These are phyloP conservation scores for Isichthys henryi DNA, from an alignment of 2,113 vertebrate genomes.

Conservation along the genomic window DNA sequence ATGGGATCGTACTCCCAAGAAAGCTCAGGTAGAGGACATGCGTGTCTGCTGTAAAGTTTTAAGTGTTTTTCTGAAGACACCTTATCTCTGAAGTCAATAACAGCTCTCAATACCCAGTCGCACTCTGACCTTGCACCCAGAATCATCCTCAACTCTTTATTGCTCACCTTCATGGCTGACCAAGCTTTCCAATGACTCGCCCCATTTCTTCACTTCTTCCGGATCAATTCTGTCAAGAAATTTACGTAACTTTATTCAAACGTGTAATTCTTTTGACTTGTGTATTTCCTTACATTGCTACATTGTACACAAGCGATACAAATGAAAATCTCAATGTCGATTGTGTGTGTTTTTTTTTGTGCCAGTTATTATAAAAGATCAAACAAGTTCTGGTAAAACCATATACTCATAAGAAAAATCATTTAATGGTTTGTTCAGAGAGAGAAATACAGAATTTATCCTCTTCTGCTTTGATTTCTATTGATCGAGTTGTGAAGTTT, in stretches of 20 bases:
- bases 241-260: neutral
- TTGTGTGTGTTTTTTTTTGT: neutral
- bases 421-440: neutral
- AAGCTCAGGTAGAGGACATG: neutral
- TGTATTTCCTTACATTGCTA: neutral
- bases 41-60: neutral
- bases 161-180: slow-evolving; percentile 77
- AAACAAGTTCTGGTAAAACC: neutral
- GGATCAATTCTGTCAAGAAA: slow-evolving; percentile 55
- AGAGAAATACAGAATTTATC: neutral
- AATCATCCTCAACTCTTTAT: neutral
- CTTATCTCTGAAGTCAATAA: neutral
- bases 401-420: neutral
- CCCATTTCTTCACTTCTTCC: slow-evolving; percentile 80
- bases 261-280: neutral
- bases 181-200: slow-evolving; percentile 74
- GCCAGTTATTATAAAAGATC: neutral
- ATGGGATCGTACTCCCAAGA: neutral
- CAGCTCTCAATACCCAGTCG: neutral
- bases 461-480: neutral
- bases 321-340: neutral
- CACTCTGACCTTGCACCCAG: neutral
- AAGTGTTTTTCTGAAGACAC: neutral
- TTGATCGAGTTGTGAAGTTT: neutral
- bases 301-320: neutral